A percentile compares a stretch with the other conserved stretches of the same genome.
Evolutionary conservation across 2,113 vertebrate genomes (phyloP).

Genomic region (Eulemur rufifrons): DNA sequence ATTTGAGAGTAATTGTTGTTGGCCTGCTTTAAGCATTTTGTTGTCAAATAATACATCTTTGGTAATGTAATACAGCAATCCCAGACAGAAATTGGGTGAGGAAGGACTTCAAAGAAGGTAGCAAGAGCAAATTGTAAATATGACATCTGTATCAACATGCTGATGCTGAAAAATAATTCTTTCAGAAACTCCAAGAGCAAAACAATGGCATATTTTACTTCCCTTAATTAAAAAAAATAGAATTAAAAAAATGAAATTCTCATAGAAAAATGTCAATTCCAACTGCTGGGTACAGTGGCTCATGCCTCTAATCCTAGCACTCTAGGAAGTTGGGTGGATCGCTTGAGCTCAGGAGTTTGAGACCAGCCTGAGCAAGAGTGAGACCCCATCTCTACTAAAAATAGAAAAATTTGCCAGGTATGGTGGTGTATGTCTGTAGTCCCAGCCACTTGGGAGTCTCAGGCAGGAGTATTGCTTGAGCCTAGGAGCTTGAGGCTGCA

Average conservation of each 20-base stretch:
- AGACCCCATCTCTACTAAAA: too few relatives aligned
- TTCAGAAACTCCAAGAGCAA: constrained; percentile 1
- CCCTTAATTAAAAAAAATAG: not conserved
- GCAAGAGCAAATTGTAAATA: constrained; percentile 15
- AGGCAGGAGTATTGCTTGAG: too few relatives aligned
- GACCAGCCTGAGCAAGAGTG: too few relatives aligned
- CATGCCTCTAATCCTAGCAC: too few relatives aligned
- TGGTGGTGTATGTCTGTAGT: too few relatives aligned
- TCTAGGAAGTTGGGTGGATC: too few relatives aligned
- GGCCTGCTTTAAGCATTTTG: not conserved
- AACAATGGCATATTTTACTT: not conserved
- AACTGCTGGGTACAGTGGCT: not conserved
- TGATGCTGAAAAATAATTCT: constrained; percentile 29
- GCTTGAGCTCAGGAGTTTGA: too few relatives aligned
- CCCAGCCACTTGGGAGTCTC: too few relatives aligned
- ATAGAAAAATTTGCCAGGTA: too few relatives aligned
- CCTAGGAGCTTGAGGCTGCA: too few relatives aligned
- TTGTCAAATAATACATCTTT: not conserved
- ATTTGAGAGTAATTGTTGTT: not conserved
- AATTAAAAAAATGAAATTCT: not conserved
- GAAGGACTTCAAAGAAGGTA: not conserved
- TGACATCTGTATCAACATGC: not conserved
- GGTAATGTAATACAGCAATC: not conserved
- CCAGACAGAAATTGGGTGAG: not conserved
- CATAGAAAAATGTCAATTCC: constrained; percentile 38